Evolutionary conservation across 2,888 invertebrate species (phyloP).

Genomic region (Drosophila meridiana): DNA sequence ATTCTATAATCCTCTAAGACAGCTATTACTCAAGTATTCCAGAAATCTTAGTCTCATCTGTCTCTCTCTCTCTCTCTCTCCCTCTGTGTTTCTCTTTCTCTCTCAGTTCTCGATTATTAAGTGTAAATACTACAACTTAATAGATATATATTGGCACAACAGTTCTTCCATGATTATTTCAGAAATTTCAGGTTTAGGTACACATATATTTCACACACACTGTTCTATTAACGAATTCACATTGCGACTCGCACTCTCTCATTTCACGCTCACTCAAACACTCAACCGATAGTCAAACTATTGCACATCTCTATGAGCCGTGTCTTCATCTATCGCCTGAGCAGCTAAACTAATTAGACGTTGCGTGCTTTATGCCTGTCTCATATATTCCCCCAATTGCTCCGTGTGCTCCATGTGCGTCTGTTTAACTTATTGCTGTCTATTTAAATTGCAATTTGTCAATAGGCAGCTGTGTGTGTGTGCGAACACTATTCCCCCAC

Average conservation of each 20-base stretch:
- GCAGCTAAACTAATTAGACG: conserved; percentile 73
- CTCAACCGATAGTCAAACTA: conserved; percentile 27
- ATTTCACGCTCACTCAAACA: neutral
- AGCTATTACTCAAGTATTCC: neutral
- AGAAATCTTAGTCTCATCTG: neutral
- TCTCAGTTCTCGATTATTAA: too few species aligned
- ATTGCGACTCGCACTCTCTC: neutral
- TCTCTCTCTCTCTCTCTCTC: neutral
- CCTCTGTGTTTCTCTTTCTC: too few species aligned
- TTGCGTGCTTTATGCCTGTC: conserved; percentile 74
- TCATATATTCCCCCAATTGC: conserved; percentile 25
- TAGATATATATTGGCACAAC: neutral
- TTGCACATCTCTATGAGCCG: conserved; percentile 45
- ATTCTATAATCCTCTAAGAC: too few species aligned
- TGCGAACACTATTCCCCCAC: conserved; percentile 1
- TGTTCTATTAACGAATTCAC: neutral
- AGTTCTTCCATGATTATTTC: neutral
- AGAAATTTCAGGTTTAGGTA: too few species aligned
- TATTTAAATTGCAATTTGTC: conserved; percentile 82
- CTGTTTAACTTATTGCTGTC: conserved; percentile 81
- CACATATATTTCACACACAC: too few species aligned
- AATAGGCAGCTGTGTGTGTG: conserved; percentile 53
- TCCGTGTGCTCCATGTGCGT: conserved; percentile 57
- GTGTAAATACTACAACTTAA: too few species aligned
- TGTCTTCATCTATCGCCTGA: conserved; percentile 20